These are phyloP conservation scores for Thelaira solivaga DNA, from an alignment of 2,888 invertebrate genomes.

Conservation along the genomic window DNA sequence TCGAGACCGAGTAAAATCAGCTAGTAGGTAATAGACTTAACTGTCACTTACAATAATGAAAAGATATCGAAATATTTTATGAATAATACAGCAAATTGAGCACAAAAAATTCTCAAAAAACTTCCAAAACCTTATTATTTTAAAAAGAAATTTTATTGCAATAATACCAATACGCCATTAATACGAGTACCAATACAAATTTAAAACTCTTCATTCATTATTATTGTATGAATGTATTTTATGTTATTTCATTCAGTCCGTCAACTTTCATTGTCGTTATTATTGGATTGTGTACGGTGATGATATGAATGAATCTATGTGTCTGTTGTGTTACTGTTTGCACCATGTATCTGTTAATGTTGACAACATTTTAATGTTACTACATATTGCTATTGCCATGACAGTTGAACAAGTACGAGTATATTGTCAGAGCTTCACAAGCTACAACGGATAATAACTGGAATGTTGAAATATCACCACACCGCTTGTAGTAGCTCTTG, in stretches of 20 bases:
- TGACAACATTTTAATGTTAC: constrained; percentile 47
- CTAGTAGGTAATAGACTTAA: too few species aligned
- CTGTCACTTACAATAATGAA: too few species aligned
- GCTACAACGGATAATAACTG: constrained; percentile 8
- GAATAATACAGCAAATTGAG: too few species aligned
- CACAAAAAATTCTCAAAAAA: too few species aligned
- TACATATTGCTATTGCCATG: constrained; percentile 34
- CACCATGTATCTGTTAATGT: constrained; percentile 38
- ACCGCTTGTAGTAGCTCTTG: constrained; percentile 1
- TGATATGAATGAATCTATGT: neutral
- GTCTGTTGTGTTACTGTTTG: constrained; percentile 20
- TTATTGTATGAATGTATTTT: neutral
- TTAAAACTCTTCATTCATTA: neutral
- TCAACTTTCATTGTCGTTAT: constrained; percentile 54
- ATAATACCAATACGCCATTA: too few species aligned
- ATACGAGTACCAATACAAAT: too few species aligned
- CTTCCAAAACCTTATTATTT: too few species aligned
- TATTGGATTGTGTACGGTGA: neutral
- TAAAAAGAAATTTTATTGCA: too few species aligned
- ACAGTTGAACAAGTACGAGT: constrained; percentile 1
- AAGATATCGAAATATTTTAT: too few species aligned
- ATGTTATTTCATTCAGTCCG: constrained; percentile 35
- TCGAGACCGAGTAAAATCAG: too few species aligned
- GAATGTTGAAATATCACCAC: constrained; percentile 11
- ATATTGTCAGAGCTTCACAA: constrained; percentile 6